Conservation (phyloP, 23 tunicate species). For the Halocynthia aurantium region DNA sequence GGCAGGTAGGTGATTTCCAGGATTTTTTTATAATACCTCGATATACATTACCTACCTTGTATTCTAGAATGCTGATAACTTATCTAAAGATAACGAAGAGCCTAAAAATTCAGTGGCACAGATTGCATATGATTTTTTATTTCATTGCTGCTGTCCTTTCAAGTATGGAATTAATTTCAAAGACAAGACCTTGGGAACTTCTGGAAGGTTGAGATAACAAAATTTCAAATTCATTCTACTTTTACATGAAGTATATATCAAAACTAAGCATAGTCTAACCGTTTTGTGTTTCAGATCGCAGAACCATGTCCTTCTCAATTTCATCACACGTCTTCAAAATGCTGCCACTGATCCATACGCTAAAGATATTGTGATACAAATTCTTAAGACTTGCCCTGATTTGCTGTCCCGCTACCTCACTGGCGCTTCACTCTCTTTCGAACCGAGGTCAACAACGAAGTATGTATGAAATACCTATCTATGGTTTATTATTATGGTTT, state of each 20-base stretch:
- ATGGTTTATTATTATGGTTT: background rate
- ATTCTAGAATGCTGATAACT: no score
- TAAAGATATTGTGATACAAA: slow-evolving; percentile 28
- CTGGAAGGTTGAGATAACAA: slow-evolving; percentile 13
- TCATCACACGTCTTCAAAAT: slow-evolving; percentile 14
- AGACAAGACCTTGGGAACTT: slow-evolving; percentile 37
- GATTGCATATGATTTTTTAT: slow-evolving; percentile 34
- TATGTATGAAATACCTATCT: background rate
- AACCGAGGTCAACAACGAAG: slow-evolving; percentile 32
- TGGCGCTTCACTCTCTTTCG: slow-evolving; percentile 24
- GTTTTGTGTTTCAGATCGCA: slow-evolving; percentile 6
- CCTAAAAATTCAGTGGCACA: slow-evolving; percentile 10
- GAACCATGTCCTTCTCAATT: slow-evolving; percentile 48
- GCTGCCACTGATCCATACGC: slow-evolving; percentile 17
- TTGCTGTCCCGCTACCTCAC: slow-evolving; percentile 15
- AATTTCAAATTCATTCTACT: background rate
- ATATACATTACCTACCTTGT: no score
- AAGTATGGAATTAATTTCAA: slow-evolving; percentile 52
- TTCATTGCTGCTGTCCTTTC: slow-evolving; percentile 46
- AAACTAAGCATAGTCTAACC: no score
- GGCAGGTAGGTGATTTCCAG: background rate
- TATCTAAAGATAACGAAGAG: background rate
- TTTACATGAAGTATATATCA: no score
- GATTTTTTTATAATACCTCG: no score
- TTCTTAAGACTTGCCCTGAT: slow-evolving; percentile 51